Evolutionary conservation across 1,140 invertebrate species (phyloP), one percentile per base, ranked within the genome.

Genomic region (Drosophila mojavensis): DNA sequence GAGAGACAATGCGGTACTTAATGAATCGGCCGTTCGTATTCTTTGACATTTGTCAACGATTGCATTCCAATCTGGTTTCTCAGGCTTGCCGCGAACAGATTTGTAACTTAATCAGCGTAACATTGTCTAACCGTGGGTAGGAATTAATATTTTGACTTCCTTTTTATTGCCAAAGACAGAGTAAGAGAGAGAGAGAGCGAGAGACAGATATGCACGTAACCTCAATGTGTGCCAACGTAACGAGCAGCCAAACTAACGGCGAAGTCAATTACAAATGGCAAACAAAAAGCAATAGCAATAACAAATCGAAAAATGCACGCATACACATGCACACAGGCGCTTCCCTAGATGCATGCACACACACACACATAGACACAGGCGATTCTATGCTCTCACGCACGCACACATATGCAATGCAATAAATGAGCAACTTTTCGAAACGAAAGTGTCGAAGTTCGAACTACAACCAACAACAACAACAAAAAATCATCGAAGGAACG

Each of bases 71-170:
- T 67, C 58, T 67, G 61, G 70, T 81, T 85, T 75, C 70, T 77
- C 65, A 56, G 54, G 54, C 71, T 50, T 77, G 61, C 33, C 45
- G 9, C 36, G 47, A 78, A 59, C 28, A 58, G 76, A 86, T 70
- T 54, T 70, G 82, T 69, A 85, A 86, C 55, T 85, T 74, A 85
- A 85, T 85, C 83, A 85, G 79, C 10, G 36, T 20, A 63, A 64
- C 15, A 85, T 85, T 85, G 83, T 88, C 61, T 51, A 6, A 33
- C 54, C 41, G 15, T 39, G 36, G 17, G 26, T 59, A 43, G 10
- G 3, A 70, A 48, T 67, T 55, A 20, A 13, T 67, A 68, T 67
- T 73, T 68, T 50, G 36, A 66, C 30, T 66, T 53, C 17, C 17
- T 28, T 74, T 68, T 69, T 51, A 69, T 68, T 74, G 65, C 66